Evolutionary conservation across 2,113 vertebrate species (phyloP).

Genomic region (Anoura caudifer): DNA sequence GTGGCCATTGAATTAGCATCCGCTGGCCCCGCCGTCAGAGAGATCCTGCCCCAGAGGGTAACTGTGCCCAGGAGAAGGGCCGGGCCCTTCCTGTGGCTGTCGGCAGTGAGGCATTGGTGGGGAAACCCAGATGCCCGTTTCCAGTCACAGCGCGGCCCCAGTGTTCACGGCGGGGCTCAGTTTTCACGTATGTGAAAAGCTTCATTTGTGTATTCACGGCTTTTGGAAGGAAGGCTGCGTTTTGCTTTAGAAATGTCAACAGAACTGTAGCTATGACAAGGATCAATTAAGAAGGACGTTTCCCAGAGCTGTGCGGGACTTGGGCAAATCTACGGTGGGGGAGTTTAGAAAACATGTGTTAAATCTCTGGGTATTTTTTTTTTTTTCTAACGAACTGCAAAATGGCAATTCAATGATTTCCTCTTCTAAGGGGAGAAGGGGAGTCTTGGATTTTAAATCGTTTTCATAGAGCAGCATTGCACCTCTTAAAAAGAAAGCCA

Average conservation of each 20-base stretch:
- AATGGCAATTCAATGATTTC: constrained; percentile 51
- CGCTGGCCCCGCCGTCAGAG: not conserved
- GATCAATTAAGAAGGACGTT: not conserved
- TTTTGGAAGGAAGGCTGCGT: not conserved
- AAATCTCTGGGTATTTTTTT: not conserved
- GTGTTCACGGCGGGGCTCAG: not conserved
- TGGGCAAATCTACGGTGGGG: not conserved
- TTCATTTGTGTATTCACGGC: constrained; percentile 49
- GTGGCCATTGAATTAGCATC: not conserved
- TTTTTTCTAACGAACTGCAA: constrained; percentile 10
- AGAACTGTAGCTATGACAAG: constrained; percentile 8
- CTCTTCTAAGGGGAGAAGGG: constrained; percentile 25
- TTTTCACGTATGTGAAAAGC: constrained; percentile 54
- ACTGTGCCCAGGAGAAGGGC: not conserved
- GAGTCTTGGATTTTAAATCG: not conserved
- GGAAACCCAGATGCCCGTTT: not conserved
- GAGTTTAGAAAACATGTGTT: constrained; percentile 23
- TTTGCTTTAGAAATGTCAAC: constrained; percentile 59
- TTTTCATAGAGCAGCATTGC: not conserved
- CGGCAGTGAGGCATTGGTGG: not conserved
- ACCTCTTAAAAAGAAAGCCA: constrained; percentile 58
- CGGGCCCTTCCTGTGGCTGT: not conserved
- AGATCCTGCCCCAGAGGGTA: not conserved
- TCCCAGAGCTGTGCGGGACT: not conserved
- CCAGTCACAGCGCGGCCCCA: not conserved